Evolutionary conservation across 1,140 invertebrate genomes (phyloP).

Genomic region (Antheraea mylitta): DNA sequence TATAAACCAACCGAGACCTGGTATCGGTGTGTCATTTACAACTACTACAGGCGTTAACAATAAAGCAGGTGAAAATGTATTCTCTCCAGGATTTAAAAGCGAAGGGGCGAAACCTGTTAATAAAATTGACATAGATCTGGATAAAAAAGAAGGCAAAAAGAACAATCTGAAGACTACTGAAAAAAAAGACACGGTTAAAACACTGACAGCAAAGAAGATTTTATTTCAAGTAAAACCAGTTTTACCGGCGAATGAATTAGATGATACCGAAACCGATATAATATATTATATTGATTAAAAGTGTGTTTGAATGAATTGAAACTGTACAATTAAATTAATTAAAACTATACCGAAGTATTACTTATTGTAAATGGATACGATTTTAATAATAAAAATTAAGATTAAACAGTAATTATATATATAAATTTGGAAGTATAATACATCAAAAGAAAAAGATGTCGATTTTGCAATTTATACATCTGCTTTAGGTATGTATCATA

Average conservation of each 20-base stretch:
- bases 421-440: too few species aligned
- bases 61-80: neutral
- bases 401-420: too few species aligned
- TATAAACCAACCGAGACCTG: neutral
- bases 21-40: neutral
- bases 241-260: constrained; percentile 23
- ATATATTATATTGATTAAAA: constrained; percentile 31
- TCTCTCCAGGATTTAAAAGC: neutral
- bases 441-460: too few species aligned
- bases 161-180: neutral
- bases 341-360: neutral
- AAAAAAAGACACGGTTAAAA: constrained; percentile 11
- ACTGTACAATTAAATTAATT: neutral
- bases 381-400: too few species aligned
- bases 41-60: neutral
- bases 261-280: constrained; percentile 14
- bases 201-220: constrained; percentile 30
- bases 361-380: neutral
- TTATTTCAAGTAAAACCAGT: constrained; percentile 38
- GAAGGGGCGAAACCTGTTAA: neutral
- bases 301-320: neutral
- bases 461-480: too few species aligned
- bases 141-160: neutral
- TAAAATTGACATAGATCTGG: neutral
- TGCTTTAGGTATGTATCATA: too few species aligned